Evolutionary conservation across 2,797 vertebrate species (phyloP).

Genomic region (Lithobates pipiens): DNA sequence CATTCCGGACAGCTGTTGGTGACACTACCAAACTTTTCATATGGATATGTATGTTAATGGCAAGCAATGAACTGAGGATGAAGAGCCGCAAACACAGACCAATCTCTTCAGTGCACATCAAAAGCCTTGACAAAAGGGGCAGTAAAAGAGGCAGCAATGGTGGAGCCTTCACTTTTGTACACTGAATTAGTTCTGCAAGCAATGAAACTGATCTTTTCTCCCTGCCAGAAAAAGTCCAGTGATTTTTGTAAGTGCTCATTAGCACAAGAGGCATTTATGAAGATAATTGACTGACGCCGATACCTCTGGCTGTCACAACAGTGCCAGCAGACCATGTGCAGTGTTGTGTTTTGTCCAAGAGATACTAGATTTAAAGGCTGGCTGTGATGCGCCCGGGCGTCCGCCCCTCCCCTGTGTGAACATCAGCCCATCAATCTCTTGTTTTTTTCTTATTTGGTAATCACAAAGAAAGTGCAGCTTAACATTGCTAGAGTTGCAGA

Average conservation of each 20-base stretch:
- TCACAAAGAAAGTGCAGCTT: conserved; percentile 25
- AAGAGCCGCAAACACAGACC: conserved; percentile 96
- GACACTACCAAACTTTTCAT: conserved; percentile 99
- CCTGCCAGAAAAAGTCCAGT: conserved; percentile 99
- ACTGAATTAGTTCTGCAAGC: conserved; percentile 99
- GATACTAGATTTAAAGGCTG: conserved; percentile 52
- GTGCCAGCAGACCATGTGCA: conserved; percentile 78
- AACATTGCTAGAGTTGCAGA: conserved; percentile 4
- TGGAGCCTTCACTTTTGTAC: conserved; percentile 99
- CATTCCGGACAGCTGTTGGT: conserved; percentile 99
- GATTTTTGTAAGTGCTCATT: conserved; percentile 98
- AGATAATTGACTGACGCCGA: conserved; percentile 99
- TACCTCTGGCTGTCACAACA: conserved; percentile 89
- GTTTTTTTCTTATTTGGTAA: conserved; percentile 27
- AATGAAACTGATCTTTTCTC: conserved; percentile 99
- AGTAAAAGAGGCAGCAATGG: conserved; percentile 98
- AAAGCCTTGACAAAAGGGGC: conserved; percentile 99
- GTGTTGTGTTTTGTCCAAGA: conserved; percentile 71
- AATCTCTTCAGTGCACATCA: conserved; percentile 97
- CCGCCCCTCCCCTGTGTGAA: conserved; percentile 15
- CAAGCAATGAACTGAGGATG: conserved; percentile 99
- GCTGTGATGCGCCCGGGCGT: conserved; percentile 20
- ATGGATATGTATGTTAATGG: conserved; percentile 99
- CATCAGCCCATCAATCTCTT: conserved; percentile 18
- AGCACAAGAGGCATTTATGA: conserved; percentile 99